These are phyloP conservation scores for Bos javanicus DNA, from an alignment of 2,113 vertebrate species.

Conservation along the genomic window DNA sequence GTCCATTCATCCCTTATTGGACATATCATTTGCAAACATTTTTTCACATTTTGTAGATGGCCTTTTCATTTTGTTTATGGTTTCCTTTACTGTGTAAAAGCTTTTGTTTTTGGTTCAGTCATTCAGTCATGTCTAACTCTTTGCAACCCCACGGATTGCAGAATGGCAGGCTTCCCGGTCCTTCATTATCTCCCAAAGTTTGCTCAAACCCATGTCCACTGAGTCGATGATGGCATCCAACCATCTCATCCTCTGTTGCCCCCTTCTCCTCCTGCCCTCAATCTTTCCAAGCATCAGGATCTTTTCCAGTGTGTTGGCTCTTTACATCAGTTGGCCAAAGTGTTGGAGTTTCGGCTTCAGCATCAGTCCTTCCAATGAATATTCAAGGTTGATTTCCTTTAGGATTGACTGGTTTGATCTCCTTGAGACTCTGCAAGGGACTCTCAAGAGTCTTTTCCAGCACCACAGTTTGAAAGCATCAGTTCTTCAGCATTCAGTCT, in stretches of 20 bases:
- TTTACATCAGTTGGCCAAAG: not conserved
- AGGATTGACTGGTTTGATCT: not conserved
- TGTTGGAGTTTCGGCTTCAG: not conserved
- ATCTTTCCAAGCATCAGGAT: not conserved
- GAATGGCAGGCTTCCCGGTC: not conserved
- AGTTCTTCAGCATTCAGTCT: not conserved
- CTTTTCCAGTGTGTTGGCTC: not conserved
- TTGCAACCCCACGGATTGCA: not conserved
- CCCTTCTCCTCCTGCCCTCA: not conserved
- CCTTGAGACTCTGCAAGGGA: not conserved
- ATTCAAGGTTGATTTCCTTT: not conserved
- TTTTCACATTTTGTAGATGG: not conserved
- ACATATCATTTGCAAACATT: not conserved
- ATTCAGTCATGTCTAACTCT: not conserved
- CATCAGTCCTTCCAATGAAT: not conserved
- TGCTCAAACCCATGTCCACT: not conserved
- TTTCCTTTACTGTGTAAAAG: not conserved
- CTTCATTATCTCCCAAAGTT: not conserved
- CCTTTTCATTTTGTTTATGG: not conserved
- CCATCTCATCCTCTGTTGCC: not conserved
- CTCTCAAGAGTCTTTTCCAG: not conserved
- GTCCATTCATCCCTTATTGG: not conserved
- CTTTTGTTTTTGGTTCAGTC: not conserved
- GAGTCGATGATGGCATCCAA: not conserved
- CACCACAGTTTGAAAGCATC: not conserved